A percentile compares a stretch with the other conserved stretches of the same genome.
phyloP scores from a whole-genome alignment of 2,113 vertebrate species.

The Ornithorhynchus anatinus region DNA sequence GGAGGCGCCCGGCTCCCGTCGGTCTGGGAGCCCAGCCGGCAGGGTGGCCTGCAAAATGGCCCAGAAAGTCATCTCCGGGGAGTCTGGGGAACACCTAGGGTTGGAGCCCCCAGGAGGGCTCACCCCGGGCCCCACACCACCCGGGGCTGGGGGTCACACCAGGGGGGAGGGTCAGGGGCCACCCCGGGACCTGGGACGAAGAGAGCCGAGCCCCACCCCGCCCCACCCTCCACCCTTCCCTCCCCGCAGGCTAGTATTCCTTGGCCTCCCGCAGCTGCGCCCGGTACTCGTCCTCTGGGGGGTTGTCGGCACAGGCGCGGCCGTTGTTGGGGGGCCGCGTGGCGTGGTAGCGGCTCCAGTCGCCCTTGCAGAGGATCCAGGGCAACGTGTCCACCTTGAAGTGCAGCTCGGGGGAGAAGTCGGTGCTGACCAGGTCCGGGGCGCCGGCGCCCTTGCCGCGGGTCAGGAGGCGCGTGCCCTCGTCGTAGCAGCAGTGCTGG shows the following conservation, averaged over 20 bases:
- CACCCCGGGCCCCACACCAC: too few relatives aligned
- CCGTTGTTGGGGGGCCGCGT: conserved; percentile 89
- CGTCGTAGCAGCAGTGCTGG: conserved; percentile 90
- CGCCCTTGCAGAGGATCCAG: conserved; percentile 92
- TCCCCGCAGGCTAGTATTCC: conserved; percentile 75
- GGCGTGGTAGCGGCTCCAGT: conserved; percentile 90
- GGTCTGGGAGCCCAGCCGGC: too few relatives aligned
- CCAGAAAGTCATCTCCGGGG: neutral
- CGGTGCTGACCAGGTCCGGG: conserved; percentile 87
- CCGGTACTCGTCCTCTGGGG: conserved; percentile 82
- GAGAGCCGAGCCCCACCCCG: neutral
- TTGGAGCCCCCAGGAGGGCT: neutral
- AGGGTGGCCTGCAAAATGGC: too few relatives aligned
- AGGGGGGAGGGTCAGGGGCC: too few relatives aligned
- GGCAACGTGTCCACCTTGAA: conserved; percentile 91
- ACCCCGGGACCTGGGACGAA: too few relatives aligned
- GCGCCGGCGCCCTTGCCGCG: conserved; percentile 86
- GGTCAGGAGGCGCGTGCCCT: conserved; percentile 83
- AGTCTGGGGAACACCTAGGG: neutral
- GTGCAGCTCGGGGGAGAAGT: conserved; percentile 92
- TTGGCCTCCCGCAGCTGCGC: conserved; percentile 90
- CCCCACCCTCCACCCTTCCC: neutral
- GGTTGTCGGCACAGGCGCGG: conserved; percentile 80
- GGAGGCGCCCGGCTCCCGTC: too few relatives aligned
- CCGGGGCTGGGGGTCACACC: too few relatives aligned